Percentiles rank a stretch among this genome's conserved stretches.
These are phyloP conservation scores for Hypolimnas misippus DNA, from an alignment of 2,888 invertebrate species.

Conservation along the genomic window DNA sequence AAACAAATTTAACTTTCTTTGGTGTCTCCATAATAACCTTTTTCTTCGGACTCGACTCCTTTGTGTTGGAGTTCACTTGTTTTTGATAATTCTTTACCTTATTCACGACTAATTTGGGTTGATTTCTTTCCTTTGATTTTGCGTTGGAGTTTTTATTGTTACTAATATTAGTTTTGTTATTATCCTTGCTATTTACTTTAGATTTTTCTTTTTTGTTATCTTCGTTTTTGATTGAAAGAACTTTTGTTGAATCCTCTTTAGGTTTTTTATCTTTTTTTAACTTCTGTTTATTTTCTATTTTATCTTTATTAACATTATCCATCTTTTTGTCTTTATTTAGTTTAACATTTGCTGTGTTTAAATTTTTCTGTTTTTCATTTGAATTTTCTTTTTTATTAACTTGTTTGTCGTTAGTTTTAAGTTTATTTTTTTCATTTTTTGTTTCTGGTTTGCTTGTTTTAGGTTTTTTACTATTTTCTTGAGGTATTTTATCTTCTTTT, in stretches of 20 bases:
- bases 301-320: neutral
- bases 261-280: conserved; percentile 31
- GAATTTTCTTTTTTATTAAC: conserved; percentile 27
- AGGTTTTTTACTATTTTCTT: conserved; percentile 38
- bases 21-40: conserved; percentile 51
- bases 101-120: conserved; percentile 46
- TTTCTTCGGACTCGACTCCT: conserved; percentile 43
- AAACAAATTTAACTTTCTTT: conserved; percentile 89
- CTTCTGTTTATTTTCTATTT: neutral
- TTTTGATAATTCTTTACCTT: conserved; percentile 65
- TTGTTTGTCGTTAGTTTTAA: conserved; percentile 19
- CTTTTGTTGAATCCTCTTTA: conserved; percentile 35
- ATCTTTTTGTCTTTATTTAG: neutral
- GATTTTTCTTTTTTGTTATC: conserved; percentile 36
- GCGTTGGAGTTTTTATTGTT: conserved; percentile 8
- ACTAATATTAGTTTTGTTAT: neutral
- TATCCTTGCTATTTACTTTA: conserved; percentile 32
- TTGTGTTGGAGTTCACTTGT: conserved; percentile 37
- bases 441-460: conserved; percentile 31
- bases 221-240: conserved; percentile 29
- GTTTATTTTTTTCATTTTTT: conserved; percentile 39
- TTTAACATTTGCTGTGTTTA: neutral
- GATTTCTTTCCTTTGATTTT: conserved; percentile 33
- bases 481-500: conserved; percentile 31
- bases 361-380: conserved; percentile 3